These are phyloP conservation scores for Guaruba guarouba DNA, from an alignment of 2,113 vertebrate species.

Conservation along the genomic window DNA sequence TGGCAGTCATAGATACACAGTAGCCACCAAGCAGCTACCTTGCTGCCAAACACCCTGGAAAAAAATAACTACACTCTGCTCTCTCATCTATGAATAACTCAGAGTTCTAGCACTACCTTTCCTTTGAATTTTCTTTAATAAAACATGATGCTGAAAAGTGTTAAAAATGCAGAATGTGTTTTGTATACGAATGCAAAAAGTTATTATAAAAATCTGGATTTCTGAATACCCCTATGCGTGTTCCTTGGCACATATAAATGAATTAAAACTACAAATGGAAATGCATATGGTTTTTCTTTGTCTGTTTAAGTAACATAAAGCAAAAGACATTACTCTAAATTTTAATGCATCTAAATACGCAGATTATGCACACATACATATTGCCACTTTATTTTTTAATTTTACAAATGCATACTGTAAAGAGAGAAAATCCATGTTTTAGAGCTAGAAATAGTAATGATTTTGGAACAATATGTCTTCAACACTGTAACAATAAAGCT, in stretches of 20 bases:
- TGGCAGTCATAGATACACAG: not conserved
- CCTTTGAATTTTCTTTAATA: not conserved
- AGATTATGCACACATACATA: not conserved
- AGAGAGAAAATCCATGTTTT: not conserved
- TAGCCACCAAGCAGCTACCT: not conserved
- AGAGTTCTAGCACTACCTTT: not conserved
- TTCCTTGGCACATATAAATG: not conserved
- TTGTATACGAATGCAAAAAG: not conserved
- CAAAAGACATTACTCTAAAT: not conserved
- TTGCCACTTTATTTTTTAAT: not conserved
- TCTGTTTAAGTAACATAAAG: not conserved
- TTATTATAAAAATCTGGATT: not conserved
- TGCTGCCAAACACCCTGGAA: not conserved
- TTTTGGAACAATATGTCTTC: not conserved
- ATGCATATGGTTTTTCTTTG: not conserved
- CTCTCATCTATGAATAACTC: not conserved
- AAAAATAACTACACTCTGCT: not conserved
- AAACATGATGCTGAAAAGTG: not conserved
- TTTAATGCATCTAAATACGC: not conserved
- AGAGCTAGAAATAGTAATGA: not conserved
- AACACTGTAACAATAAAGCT: not conserved
- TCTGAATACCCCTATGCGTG: not conserved
- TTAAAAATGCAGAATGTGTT: not conserved
- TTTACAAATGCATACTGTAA: not conserved
- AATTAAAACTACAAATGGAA: slow-evolving; percentile 2